Base-by-base conservation (phyloP, 2,113 vertebrate genomes). In the Hemiscyllium ocellatum region DNA sequence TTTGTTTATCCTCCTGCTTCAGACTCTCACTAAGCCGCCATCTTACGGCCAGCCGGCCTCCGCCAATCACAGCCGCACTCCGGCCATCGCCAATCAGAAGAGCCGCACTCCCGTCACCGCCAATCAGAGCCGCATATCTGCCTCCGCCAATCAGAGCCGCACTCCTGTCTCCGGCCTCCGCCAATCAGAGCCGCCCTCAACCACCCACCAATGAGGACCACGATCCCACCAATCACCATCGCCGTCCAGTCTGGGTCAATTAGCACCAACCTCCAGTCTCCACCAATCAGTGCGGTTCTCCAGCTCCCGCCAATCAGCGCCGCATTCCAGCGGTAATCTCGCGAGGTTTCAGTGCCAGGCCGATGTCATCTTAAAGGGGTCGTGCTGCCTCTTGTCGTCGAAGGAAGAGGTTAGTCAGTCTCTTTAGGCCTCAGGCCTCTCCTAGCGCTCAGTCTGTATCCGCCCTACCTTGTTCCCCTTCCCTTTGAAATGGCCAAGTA, bases 1-100 rank as follows among this genome's bases (percentile, higher is more conserved):
- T 96, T 96, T 96, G 95, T 95, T 96, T 98, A 98, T 97, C 97
- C 97, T 97, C 96, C 97, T 97, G 97, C 97, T 97, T 97, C 98
- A 97, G 98, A 98, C 98, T 98, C 98, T 98, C 98, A 96, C 97
- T 98, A 97, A 97, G 98, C 56, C 98, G 98, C 98, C 98, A 99
- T 99, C 98, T 99, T 99, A 98, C 98, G 98, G 98, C 98, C 97
- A 97, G 97, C 97, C 97, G 96, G 96, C 8, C 61, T 95, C 96
- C 97, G 97, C 98, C 98, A 99, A 99, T 99, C 96, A 94, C 91
- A 94, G 96, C 97, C 76, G 96, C 94, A 72, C 96, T 7, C 13
- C 10, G 94, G 96, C 13, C 47, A 95, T 96, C 97, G 97, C 98
- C 98, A 91, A 65, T 66, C 61, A n/a, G 56, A 47, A 47, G 42